Conservation (phyloP, 2,888 invertebrate genomes). For the Byasa hedistus region DNA sequence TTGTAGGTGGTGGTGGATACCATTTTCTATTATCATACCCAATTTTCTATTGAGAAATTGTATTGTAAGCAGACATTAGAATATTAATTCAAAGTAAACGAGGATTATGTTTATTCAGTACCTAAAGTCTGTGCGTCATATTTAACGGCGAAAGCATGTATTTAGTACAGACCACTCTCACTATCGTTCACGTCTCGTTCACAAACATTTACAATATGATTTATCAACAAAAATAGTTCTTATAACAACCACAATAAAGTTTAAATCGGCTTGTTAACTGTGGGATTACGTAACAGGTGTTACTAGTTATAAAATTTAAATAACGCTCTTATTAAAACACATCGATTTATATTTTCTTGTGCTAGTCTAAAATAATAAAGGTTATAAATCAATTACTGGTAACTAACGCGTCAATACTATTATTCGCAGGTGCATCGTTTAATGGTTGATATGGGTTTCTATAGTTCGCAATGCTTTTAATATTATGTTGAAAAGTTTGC, state of each 20-base stretch:
- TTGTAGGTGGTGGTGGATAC: no score
- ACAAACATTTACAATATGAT: conserved; percentile 20
- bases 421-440: no score
- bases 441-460: no score
- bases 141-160: conserved; percentile 18
- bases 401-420: no score
- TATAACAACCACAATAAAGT: background rate
- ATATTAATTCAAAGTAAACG: background rate
- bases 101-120: background rate
- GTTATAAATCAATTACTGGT: no score
- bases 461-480: no score
- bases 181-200: conserved; percentile 22
- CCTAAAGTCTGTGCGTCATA: conserved; percentile 4
- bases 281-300: conserved; percentile 23
- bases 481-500: no score
- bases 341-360: background rate
- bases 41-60: no score
- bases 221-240: background rate
- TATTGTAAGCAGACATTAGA: no score
- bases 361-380: no score
- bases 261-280: background rate
- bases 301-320: conserved; percentile 16
- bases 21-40: no score
- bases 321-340: conserved; percentile 1
- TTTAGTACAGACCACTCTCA: conserved; percentile 22